phyloP scores from a whole-genome alignment of 2,113 vertebrate species.

The Chascanopsetta lugubris region DNA sequence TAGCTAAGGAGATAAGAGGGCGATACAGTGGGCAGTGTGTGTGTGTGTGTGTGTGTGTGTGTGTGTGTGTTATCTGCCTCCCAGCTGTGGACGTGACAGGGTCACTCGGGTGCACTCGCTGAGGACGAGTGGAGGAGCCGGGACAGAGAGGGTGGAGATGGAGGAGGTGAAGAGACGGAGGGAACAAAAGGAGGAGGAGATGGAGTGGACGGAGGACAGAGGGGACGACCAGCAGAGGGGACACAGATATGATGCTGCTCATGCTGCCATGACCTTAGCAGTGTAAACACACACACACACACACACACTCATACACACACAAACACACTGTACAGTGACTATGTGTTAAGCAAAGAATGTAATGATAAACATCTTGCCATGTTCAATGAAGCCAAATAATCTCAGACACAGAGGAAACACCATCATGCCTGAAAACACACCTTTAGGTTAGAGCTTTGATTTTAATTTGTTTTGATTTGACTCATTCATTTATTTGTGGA shows the following conservation, averaged over 20 bases:
- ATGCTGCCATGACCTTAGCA: conserved; percentile 21
- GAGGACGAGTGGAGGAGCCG: conserved; percentile 49
- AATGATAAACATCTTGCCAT: no score
- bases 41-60: conserved; percentile 11
- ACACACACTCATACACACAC: no score
- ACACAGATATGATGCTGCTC: conserved; percentile 7
- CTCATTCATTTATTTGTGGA: no score
- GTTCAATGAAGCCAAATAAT: no score
- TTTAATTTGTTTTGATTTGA: no score
- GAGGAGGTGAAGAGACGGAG: conserved; percentile 32
- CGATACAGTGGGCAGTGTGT: conserved; percentile 38
- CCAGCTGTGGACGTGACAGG: conserved; percentile 35
- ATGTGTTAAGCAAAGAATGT: no score
- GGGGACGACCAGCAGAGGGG: conserved; percentile 31
- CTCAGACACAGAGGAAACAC: no score
- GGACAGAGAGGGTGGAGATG: conserved; percentile 29
- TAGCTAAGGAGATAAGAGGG: conserved; percentile 59
- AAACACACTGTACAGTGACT: no score
- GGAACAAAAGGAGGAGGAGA: conserved; percentile 40
- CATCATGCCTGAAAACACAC: no score
- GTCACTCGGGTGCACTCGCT: conserved; percentile 67
- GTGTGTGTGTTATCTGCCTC: conserved; percentile 49
- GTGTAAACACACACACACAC: no score
- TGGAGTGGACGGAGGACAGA: conserved; percentile 1
- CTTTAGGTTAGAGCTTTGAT: no score